Percentiles rank a stretch among this genome's conserved stretches.
These are phyloP conservation scores for Clinocottus analis DNA, from an alignment of 2,113 vertebrate genomes.

Conservation along the genomic window DNA sequence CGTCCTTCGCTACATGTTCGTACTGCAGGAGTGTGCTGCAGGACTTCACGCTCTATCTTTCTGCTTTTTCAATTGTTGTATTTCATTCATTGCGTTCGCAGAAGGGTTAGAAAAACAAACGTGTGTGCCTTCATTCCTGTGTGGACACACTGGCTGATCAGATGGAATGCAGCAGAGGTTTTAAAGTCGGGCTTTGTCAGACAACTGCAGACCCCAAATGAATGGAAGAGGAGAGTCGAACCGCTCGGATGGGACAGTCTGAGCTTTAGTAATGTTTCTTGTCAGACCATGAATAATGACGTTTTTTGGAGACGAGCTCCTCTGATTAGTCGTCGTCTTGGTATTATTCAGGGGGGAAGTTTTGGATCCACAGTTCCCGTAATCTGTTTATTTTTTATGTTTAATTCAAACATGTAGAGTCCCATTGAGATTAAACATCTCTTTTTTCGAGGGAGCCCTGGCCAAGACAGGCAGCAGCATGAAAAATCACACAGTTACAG, in stretches of 20 bases:
- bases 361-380: background rate
- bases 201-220: background rate
- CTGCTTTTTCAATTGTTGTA: background rate
- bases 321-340: background rate
- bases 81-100: background rate
- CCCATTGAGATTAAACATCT: too few relatives aligned
- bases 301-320: background rate
- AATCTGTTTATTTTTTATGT: too few relatives aligned
- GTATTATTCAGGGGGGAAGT: background rate
- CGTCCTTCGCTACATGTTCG: background rate
- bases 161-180: background rate
- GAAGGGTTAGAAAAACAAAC: background rate
- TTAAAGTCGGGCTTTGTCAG: background rate
- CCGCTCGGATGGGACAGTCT: background rate
- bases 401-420: too few relatives aligned
- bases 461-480: too few relatives aligned
- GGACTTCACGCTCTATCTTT: background rate
- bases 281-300: background rate
- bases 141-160: background rate
- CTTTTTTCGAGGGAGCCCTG: too few relatives aligned
- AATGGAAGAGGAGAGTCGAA: background rate
- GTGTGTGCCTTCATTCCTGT: slow-evolving; percentile 32
- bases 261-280: background rate
- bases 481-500: too few relatives aligned
- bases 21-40: background rate